Evolutionary conservation across 2,888 invertebrate genomes (phyloP), one percentile per base, ranked within the genome.

Genomic region (Buathra laborator): DNA sequence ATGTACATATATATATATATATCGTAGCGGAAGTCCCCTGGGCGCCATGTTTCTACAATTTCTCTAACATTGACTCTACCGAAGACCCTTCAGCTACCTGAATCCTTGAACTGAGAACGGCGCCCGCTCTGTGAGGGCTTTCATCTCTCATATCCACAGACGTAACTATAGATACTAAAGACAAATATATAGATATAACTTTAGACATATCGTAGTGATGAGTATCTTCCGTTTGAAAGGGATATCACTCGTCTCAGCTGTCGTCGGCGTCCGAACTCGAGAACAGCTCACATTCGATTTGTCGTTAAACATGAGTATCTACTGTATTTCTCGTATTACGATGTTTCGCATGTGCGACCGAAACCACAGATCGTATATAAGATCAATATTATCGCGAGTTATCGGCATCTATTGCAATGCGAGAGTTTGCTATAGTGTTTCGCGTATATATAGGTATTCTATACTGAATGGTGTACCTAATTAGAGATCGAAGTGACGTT

Each of bases 1-100:
- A 78, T 5, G 37, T 37, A 37, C 37, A 37, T 37, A 37, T 6
- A 37, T 37, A 37, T 37, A 37, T 37, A 37, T 37, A 37, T 37
- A 37, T 37, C 37, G 37, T 53, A 53, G 53, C 19, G 53, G 16
- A 19, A 12, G 9, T 16, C 7, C 19, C 19, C 72, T 71, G 24
- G 46, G 46, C 67, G 70, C 24, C 51, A 66, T 53, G 79, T 66
- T 82, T 72, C 66, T 71, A 67, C 71, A 66, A 77, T 82, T 77
- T 59, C 37, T 66, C 66, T 46, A 71, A 67, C 76, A 77, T 72
- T 71, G 71, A 72, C 71, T 77, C 37, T 43, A 64, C 14, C 56
- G 19, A 16, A 44, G 44, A 24, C 56, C 53, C 43, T 44, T 24
- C 43, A 32, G 12, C 51, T 5, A 29, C 12, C 48, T 24, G 12